These are phyloP conservation scores for Sialia sialis DNA, from an alignment of 2,113 vertebrate genomes.

Conservation along the genomic window DNA sequence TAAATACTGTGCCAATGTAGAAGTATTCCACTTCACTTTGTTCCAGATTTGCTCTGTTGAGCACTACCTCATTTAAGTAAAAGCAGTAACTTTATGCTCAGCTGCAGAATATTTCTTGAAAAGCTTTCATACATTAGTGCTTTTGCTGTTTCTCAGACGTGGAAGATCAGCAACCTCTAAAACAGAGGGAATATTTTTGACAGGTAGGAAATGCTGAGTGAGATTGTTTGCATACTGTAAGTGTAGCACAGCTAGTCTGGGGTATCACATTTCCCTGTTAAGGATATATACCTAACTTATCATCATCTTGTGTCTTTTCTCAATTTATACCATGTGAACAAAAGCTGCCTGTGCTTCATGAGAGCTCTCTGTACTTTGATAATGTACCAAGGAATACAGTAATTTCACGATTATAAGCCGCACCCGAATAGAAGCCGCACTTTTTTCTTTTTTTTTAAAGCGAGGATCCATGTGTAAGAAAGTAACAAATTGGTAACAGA, in stretches of 20 bases:
- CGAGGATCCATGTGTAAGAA: too few species aligned
- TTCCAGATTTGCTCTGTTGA: background rate
- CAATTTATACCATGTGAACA: accelerated
- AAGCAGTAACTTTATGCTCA: background rate
- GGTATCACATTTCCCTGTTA: background rate
- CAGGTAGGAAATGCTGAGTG: background rate
- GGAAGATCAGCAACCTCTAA: background rate
- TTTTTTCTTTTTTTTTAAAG: too few species aligned
- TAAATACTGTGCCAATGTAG: background rate
- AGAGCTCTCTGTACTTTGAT: background rate
- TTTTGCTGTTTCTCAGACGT: background rate
- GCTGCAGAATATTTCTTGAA: background rate
- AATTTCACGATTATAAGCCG: too few species aligned
- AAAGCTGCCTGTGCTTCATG: background rate
- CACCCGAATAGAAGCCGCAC: too few species aligned
- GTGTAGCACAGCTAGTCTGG: background rate
- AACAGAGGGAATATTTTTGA: background rate
- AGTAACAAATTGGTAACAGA: too few species aligned
- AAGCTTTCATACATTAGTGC: background rate
- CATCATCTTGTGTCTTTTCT: background rate
- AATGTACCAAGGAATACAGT: too few species aligned
- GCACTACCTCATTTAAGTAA: background rate
- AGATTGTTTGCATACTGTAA: background rate
- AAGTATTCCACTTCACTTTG: background rate
- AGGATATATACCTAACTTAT: background rate